phyloP scores from a whole-genome alignment of 2,113 vertebrate species.

The Gobio gobio region DNA sequence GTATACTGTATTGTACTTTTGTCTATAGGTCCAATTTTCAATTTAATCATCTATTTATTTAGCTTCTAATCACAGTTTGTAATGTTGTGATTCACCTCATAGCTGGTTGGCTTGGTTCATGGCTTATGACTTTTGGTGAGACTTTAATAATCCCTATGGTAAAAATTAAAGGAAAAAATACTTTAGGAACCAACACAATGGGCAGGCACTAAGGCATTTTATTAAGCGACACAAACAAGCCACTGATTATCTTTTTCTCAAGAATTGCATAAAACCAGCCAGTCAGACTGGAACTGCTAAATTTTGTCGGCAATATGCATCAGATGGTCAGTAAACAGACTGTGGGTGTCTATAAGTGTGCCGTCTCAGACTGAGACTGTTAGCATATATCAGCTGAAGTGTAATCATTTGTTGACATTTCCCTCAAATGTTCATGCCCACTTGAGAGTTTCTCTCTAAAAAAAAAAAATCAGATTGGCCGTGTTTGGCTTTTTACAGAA shows the following conservation, averaged over 20 bases:
- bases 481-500: conserved; percentile 19
- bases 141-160: too few relatives aligned
- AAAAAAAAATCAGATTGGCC: conserved; percentile 8
- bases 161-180: too few relatives aligned
- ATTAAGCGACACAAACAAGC: neutral
- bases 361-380: neutral
- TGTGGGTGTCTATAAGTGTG: neutral
- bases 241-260: neutral
- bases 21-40: too few relatives aligned
- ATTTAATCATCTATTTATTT: too few relatives aligned
- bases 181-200: neutral
- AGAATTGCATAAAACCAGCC: neutral
- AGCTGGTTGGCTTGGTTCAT: too few relatives aligned
- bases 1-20: too few relatives aligned
- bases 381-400: neutral
- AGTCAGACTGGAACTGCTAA: neutral
- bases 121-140: too few relatives aligned
- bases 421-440: conserved; percentile 22
- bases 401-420: conserved; percentile 25
- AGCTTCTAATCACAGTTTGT: too few relatives aligned
- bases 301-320: neutral
- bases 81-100: too few relatives aligned
- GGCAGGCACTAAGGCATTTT: too few relatives aligned
- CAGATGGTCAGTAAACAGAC: neutral
- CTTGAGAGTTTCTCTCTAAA: conserved; percentile 11